Evolutionary conservation across 92 coral and sea anemone species (phyloP).

Genomic region (Epizoanthus scotinus): DNA sequence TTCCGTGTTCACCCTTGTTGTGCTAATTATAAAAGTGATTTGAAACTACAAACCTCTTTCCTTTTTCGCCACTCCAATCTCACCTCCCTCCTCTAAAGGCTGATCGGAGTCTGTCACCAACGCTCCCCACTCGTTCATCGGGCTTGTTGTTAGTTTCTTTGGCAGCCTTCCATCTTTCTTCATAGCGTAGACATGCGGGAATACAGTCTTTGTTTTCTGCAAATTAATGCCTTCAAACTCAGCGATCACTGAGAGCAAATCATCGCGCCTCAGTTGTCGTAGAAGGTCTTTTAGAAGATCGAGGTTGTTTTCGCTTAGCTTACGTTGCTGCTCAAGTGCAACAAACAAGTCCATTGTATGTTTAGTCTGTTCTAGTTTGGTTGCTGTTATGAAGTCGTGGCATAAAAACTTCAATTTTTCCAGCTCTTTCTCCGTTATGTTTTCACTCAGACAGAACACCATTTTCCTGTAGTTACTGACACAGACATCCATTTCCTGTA

Average conservation of each 20-base stretch:
- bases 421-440: slow-evolving; percentile 3
- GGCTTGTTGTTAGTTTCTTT: not conserved
- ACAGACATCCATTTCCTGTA: slow-evolving; percentile 25
- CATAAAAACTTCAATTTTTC: slow-evolving; percentile 16
- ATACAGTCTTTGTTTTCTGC: not conserved
- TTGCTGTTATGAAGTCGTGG: not conserved
- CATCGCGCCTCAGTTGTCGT: not conserved
- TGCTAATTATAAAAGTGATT: too few relatives aligned
- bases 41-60: slow-evolving; percentile 7
- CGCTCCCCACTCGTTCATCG: not conserved
- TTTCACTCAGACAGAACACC: not conserved
- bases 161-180: slow-evolving; percentile 14
- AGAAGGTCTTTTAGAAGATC: slow-evolving; percentile 14
- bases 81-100: not conserved
- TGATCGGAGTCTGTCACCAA: slow-evolving; percentile 3
- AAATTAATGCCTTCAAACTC: not conserved
- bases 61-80: not conserved
- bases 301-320: not conserved
- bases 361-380: not conserved
- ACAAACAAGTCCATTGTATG: not conserved
- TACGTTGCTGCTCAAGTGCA: not conserved
- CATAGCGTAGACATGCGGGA: not conserved
- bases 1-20: not conserved
- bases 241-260: not conserved
- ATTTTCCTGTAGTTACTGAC: slow-evolving; percentile 22